Percentiles rank a stretch among this genome's conserved stretches.
Evolutionary conservation across 2,888 invertebrate genomes (phyloP).

Genomic region (Drosophila maculinotata): DNA sequence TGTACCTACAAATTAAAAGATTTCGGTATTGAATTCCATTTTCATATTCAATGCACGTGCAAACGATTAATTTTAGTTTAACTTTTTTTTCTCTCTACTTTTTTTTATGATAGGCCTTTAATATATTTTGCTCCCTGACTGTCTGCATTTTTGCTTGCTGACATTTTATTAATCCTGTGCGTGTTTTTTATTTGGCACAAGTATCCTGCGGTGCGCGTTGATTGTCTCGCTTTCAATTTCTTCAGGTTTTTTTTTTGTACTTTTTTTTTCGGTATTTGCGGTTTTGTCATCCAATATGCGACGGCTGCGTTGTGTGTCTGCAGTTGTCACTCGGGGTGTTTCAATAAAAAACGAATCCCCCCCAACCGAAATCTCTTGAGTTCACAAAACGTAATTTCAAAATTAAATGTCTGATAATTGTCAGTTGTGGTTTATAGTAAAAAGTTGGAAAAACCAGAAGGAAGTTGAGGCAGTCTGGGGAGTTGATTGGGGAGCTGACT

Average conservation of each 20-base stretch:
- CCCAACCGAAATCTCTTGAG: background rate
- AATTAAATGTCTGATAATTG: constrained; percentile 68
- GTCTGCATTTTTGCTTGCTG: constrained; percentile 19
- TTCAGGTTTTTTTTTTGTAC: constrained; percentile 22
- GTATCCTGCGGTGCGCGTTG: constrained; percentile 70
- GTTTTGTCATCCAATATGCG: constrained; percentile 64
- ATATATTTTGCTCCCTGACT: background rate
- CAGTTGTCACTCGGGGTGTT: constrained; percentile 67
- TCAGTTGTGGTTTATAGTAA: constrained; percentile 42
- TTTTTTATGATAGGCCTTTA: constrained; percentile 20
- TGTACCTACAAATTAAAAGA: constrained; percentile 1
- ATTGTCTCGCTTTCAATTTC: constrained; percentile 63
- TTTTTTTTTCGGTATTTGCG: constrained; percentile 43
- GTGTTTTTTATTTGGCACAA: constrained; percentile 50
- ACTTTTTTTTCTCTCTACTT: constrained; percentile 15
- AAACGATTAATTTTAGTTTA: constrained; percentile 63
- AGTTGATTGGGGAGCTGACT: no score
- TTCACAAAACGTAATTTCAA: constrained; percentile 17
- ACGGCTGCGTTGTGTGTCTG: constrained; percentile 46
- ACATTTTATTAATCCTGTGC: constrained; percentile 48
- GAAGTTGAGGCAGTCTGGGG: background rate
- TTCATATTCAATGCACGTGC: constrained; percentile 65
- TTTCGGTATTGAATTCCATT: constrained; percentile 29
- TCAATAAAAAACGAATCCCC: constrained; percentile 10
- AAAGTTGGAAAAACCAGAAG: constrained; percentile 3